Evolutionary conservation across 53 echinoderm and acorn worm species (phyloP).

Genomic region (Stichopus horrens): DNA sequence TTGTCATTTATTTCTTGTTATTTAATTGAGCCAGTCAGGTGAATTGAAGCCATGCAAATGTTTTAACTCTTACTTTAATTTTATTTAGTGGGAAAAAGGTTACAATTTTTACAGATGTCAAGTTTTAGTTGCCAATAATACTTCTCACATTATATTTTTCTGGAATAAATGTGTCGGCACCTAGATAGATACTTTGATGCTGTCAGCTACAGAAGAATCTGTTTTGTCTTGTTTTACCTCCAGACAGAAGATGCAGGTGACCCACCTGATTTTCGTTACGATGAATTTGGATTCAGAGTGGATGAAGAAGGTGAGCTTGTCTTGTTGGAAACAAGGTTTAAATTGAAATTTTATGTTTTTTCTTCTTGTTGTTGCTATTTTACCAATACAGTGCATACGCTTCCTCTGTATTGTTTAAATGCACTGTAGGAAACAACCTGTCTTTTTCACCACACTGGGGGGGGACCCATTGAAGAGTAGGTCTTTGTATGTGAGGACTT

Average conservation of each 20-base stretch:
- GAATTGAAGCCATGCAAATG: no score
- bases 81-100: neutral
- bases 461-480: no score
- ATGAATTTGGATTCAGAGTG: conserved; percentile 97
- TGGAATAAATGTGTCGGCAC: neutral
- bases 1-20: no score
- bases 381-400: no score
- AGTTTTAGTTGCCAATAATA: neutral
- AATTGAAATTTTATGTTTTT: no score
- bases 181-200: neutral
- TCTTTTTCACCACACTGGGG: no score
- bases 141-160: neutral
- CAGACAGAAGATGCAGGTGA: conserved; percentile 96
- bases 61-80: no score
- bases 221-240: neutral
- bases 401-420: no score
- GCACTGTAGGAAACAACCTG: no score
- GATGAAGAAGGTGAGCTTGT: conserved; percentile 85
- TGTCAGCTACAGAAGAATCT: neutral
- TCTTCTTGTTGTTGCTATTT: no score
- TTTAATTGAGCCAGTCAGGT: no score
- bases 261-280: conserved; percentile 84
- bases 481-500: no score
- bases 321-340: neutral
- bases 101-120: neutral